Base-by-base conservation (phyloP, 1,140 invertebrate species). In the Philaenus spumarius region DNA sequence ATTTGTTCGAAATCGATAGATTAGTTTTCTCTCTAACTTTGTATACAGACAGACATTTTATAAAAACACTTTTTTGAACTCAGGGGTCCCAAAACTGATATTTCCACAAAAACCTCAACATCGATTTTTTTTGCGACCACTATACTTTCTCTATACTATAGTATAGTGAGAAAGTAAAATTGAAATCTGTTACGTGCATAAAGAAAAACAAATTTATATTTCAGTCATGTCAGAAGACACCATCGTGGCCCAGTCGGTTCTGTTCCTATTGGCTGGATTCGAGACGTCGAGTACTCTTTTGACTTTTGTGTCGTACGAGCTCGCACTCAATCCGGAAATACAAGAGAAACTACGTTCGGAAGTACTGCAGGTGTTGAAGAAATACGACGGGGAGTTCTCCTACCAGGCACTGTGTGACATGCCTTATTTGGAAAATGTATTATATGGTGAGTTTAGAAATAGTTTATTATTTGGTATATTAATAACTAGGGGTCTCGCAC, bases 221-320 rank as follows among this genome's bases (percentile, higher is more conserved):
- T 9, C 9, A 30, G 26, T 30, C 9, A 35, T 65, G 30, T 54
- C 55, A 9, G 65, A 66, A 50, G 55, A 62, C 17, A 62, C 59
- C 51, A 66, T 82, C 2, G 73, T 77, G 0, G 76, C 78, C 1
- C 83, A 86, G 55, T 74, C 77, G 0, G 73, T 84, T 62, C 65
- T 80, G 0, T 86, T 86, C 67, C 50, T 86, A 56, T 62, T 80
- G 1, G 81, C 80, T 51, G 81, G 82, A 12, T 82, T 78, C 40
- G 83, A 84, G 57, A 82, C 83, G 0, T 80, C 80, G 1, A 74
- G 79, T 2, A 75, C 73, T n/a, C 61, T 75, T 0, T 67, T 84
- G 24, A 71, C 72, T n/a, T 74, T 72, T 42, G 67, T 72, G 3
- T 62, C 74, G 9, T 67, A 71, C 20, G 72, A 76, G 64, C 66